A percentile compares a stretch with the other conserved stretches of the same genome.
These are phyloP conservation scores for Caenorhabditis becei DNA, from an alignment of 2,888 invertebrate genomes.

Conservation along the genomic window DNA sequence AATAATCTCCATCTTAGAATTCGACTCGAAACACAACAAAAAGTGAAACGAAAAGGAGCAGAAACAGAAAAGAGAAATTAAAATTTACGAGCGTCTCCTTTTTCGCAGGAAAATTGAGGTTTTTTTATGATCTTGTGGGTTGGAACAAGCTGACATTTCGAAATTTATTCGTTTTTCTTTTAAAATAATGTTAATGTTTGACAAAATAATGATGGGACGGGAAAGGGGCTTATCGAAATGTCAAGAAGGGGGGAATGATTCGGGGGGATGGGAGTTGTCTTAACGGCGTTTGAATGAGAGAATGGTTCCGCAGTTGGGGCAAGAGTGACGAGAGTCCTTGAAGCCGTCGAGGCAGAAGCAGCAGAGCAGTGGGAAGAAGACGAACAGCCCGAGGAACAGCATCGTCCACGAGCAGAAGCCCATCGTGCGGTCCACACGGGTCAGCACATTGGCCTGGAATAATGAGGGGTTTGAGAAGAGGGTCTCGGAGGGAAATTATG, in stretches of 20 bases:
- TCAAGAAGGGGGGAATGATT: neutral
- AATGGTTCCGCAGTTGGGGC: conserved; percentile 53
- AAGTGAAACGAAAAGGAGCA: neutral
- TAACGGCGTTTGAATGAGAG: conserved; percentile 33
- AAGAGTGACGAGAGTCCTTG: conserved; percentile 57
- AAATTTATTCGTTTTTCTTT: neutral
- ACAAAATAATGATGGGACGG: neutral
- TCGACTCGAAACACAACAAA: neutral
- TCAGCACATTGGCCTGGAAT: conserved; percentile 48
- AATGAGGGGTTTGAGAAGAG: neutral
- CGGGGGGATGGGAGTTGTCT: neutral
- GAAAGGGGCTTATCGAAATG: neutral
- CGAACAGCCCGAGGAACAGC: conserved; percentile 59
- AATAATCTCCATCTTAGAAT: neutral
- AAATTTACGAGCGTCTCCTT: conserved; percentile 13
- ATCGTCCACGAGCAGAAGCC: conserved; percentile 64
- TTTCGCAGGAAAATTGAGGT: neutral
- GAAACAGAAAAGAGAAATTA: neutral
- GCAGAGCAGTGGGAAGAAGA: conserved; percentile 60
- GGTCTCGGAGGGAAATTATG: neutral
- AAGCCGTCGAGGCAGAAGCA: conserved; percentile 59
- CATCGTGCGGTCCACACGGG: conserved; percentile 49
- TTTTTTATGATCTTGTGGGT: conserved; percentile 2
- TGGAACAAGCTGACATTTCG: too few species aligned
- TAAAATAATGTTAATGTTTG: neutral